Percentiles rank a stretch among this genome's conserved stretches.
Evolutionary conservation across 2,113 vertebrate genomes (phyloP).

Genomic region (Butastur rufipennis): DNA sequence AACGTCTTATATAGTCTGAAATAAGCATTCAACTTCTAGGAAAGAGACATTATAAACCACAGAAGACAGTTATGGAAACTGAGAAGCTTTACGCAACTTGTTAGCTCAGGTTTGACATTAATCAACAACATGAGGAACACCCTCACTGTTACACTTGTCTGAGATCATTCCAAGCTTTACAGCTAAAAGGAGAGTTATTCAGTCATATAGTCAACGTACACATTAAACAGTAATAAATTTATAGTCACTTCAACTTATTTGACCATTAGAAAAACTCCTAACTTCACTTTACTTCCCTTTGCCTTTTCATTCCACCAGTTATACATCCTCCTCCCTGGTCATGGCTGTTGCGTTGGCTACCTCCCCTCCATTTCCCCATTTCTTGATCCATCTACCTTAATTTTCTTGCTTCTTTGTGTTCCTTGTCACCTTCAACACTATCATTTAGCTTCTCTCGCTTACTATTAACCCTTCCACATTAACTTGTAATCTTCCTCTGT

Average conservation of each 20-base stretch:
- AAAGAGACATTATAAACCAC: background rate
- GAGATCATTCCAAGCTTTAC: background rate
- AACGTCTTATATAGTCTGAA: background rate
- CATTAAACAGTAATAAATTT: accelerated
- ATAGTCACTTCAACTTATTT: background rate
- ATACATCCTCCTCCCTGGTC: background rate
- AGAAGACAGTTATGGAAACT: background rate
- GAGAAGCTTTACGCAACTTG: background rate
- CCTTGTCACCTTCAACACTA: background rate
- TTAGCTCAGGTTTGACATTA: background rate
- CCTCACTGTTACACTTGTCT: background rate
- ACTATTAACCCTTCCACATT: background rate
- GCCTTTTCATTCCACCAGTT: background rate
- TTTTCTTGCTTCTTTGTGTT: background rate
- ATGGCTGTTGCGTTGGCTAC: background rate
- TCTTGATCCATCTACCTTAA: background rate
- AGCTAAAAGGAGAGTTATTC: background rate
- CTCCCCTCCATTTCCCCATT: background rate
- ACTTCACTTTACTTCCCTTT: background rate
- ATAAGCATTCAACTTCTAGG: background rate
- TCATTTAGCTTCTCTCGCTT: background rate
- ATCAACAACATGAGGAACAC: background rate
- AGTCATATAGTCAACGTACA: background rate
- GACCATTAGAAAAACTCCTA: background rate
- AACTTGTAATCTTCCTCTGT: background rate